These are phyloP conservation scores for Eupithecia tripunctaria DNA, from an alignment of 2,888 invertebrate genomes.

Conservation along the genomic window DNA sequence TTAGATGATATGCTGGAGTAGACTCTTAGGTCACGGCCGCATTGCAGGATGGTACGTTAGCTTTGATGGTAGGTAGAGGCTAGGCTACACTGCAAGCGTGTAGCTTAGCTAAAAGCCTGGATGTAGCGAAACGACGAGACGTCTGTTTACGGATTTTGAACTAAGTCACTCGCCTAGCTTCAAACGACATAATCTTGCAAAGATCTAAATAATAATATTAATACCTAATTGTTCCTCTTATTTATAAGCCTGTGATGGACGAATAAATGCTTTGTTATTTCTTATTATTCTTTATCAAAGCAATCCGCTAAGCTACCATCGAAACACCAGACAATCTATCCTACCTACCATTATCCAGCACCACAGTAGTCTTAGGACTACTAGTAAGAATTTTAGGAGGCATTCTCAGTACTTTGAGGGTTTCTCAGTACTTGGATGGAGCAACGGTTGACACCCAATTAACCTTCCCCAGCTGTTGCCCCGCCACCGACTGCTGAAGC, in stretches of 20 bases:
- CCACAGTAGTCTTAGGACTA: neutral
- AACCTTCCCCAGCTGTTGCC: slow-evolving; percentile 61
- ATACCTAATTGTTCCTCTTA: neutral
- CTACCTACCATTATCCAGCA: neutral
- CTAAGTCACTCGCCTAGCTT: neutral
- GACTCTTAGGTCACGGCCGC: neutral
- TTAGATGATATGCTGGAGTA: neutral
- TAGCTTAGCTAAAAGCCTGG: neutral
- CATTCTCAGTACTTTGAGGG: neutral
- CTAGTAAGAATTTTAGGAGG: neutral
- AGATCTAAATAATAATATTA: too few species aligned
- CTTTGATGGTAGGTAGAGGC: neutral
- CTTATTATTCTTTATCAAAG: neutral
- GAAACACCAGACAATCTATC: neutral
- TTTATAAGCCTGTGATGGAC: neutral
- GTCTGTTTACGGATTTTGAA: neutral
- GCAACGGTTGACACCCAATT: slow-evolving; percentile 6
- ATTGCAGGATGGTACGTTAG: neutral
- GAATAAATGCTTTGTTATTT: neutral
- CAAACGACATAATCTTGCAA: neutral
- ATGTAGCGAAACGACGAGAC: neutral
- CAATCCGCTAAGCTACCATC: neutral
- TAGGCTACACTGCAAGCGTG: neutral
- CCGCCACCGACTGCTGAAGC: slow-evolving; percentile 72
- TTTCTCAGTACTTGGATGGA: neutral